A percentile compares a stretch with the other conserved stretches of the same genome.
Evolutionary conservation across 2,888 invertebrate genomes (phyloP).

Genomic region (Sinopyrophorus schimmeli): DNA sequence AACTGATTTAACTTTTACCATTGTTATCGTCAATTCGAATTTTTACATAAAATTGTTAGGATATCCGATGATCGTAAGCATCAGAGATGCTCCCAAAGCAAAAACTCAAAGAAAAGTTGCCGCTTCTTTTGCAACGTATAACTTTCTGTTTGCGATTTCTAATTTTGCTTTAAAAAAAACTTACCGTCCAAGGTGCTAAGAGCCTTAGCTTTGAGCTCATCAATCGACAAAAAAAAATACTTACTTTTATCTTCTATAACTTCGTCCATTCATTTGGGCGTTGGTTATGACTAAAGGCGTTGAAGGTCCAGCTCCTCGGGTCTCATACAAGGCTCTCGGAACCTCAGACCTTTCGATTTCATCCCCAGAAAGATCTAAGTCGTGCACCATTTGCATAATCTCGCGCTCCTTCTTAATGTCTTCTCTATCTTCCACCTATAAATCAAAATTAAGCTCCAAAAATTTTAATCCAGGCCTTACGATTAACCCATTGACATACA

Average conservation of each 20-base stretch:
- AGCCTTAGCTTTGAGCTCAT: too few relatives aligned
- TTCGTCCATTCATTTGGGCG: constrained; percentile 49
- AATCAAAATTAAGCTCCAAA: constrained; percentile 5
- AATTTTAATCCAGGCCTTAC: neutral
- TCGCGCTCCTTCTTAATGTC: constrained; percentile 88
- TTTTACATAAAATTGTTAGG: too few relatives aligned
- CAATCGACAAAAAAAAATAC: too few relatives aligned
- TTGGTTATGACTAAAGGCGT: constrained; percentile 46
- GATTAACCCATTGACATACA: neutral
- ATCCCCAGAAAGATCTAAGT: constrained; percentile 79
- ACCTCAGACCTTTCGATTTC: constrained; percentile 71
- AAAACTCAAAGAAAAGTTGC: too few relatives aligned
- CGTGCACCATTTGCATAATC: constrained; percentile 92
- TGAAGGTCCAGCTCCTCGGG: constrained; percentile 46
- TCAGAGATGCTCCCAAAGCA: too few relatives aligned
- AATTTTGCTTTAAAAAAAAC: constrained; percentile 4
- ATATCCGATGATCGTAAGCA: too few relatives aligned
- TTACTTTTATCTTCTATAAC: constrained; percentile 28
- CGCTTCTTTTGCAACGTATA: too few relatives aligned
- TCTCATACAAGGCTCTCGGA: constrained; percentile 64
- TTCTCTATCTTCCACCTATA: constrained; percentile 67
- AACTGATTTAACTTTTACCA: constrained; percentile 21
- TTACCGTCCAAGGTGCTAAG: too few relatives aligned
- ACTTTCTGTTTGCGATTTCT: constrained; percentile 13
- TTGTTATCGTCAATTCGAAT: constrained; percentile 15